A percentile compares a stretch with the other conserved stretches of the same genome.
Evolutionary conservation across 2,113 vertebrate species (phyloP).

Genomic region (Onychorhynchus coronatus): DNA sequence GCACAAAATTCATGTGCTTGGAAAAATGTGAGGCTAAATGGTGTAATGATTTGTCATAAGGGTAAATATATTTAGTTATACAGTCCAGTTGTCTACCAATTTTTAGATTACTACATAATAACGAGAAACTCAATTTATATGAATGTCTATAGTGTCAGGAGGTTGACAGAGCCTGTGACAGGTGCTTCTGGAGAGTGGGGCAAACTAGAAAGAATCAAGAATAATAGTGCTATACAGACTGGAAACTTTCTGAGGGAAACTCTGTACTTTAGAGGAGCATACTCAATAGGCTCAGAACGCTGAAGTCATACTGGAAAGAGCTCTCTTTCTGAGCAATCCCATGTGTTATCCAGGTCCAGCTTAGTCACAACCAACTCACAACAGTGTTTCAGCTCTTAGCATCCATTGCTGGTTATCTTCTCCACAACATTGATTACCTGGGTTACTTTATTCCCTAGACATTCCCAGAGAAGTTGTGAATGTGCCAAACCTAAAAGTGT

Average conservation of each 20-base stretch:
- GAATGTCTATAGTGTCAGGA: neutral
- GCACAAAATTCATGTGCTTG: neutral
- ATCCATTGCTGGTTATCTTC: neutral
- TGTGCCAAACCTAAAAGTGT: neutral
- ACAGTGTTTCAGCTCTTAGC: neutral
- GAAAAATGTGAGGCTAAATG: neutral
- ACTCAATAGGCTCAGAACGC: neutral
- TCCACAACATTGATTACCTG: neutral
- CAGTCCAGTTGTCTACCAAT: neutral
- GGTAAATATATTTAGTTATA: neutral
- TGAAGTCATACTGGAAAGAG: neutral
- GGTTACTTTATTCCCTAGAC: neutral
- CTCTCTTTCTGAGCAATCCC: neutral
- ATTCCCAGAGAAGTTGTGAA: neutral
- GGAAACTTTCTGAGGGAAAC: neutral
- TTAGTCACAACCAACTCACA: neutral
- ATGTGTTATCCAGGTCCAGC: neutral
- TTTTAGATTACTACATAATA: neutral
- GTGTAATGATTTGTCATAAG: neutral
- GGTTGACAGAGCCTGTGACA: neutral
- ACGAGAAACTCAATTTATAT: neutral
- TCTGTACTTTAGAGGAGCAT: neutral
- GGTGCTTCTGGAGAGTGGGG: neutral
- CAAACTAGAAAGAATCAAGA: neutral
- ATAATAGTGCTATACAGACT: neutral